A percentile compares a stretch with the other conserved stretches of the same genome.
These are phyloP conservation scores for Glaucomys volans DNA, from an alignment of 2,113 vertebrate species.

Conservation along the genomic window DNA sequence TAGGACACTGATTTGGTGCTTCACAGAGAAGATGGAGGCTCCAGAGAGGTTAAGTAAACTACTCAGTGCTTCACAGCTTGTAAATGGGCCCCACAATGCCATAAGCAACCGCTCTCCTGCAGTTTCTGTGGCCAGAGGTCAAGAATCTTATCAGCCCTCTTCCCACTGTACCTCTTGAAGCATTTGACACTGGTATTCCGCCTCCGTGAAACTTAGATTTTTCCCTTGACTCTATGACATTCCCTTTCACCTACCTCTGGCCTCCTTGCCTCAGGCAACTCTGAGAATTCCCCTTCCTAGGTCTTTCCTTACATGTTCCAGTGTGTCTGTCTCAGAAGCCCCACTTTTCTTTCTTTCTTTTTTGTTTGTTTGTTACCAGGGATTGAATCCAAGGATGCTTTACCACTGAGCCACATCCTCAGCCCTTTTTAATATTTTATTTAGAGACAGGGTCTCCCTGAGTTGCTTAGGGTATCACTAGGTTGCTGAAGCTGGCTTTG, in stretches of 20 bases:
- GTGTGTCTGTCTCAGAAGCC: not conserved
- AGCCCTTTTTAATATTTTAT: too few relatives aligned
- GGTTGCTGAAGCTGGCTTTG: too few relatives aligned
- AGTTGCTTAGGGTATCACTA: too few relatives aligned
- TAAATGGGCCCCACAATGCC: not conserved
- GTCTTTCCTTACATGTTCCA: not conserved
- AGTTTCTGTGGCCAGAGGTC: not conserved
- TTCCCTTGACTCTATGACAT: not conserved
- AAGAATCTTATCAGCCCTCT: not conserved
- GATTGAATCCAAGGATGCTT: too few relatives aligned
- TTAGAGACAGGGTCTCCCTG: too few relatives aligned
- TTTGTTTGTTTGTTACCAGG: too few relatives aligned
- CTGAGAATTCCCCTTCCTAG: not conserved
- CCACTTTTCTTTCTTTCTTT: not conserved
- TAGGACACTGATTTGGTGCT: accelerated
- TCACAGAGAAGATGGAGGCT: not conserved
- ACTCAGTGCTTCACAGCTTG: not conserved
- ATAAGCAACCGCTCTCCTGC: not conserved
- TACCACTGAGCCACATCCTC: too few relatives aligned
- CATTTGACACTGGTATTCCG: too few relatives aligned
- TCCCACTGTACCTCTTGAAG: accelerated
- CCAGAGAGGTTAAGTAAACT: not conserved
- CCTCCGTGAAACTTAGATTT: not conserved
- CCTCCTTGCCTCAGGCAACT: not conserved
- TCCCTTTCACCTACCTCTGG: not conserved